Percentiles rank a stretch among this genome's conserved stretches.
These are phyloP conservation scores for Cephalopterus ornatus DNA, from an alignment of 2,113 vertebrate genomes.

Conservation along the genomic window DNA sequence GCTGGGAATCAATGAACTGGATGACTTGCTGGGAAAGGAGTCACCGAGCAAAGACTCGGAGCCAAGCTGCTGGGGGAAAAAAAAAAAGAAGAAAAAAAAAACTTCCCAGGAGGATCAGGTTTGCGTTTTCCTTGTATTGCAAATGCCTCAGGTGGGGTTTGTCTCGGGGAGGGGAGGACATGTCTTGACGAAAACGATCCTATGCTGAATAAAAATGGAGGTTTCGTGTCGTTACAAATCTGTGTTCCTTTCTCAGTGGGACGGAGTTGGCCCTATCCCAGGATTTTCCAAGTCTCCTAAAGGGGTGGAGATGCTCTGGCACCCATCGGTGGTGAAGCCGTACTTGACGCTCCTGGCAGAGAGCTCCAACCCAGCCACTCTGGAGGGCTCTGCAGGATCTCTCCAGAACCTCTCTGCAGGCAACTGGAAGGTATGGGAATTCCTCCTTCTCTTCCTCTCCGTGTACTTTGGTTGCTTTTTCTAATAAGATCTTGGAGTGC, in stretches of 20 bases:
- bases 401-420: slow-evolving; percentile 97
- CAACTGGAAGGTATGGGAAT: slow-evolving; percentile 89
- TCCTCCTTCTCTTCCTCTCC: not conserved
- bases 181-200: not conserved
- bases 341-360: slow-evolving; percentile 95
- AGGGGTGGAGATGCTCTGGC: slow-evolving; percentile 97
- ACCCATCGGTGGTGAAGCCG: slow-evolving; percentile 94
- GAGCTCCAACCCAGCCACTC: slow-evolving; percentile 95
- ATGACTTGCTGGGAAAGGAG: slow-evolving; percentile 87
- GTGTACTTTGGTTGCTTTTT: not conserved
- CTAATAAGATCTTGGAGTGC: not conserved
- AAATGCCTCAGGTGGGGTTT: not conserved
- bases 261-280: slow-evolving; percentile 94
- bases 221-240: not conserved
- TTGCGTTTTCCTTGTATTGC: slow-evolving; percentile 33
- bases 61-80: slow-evolving; percentile 95
- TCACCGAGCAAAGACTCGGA: slow-evolving; percentile 91
- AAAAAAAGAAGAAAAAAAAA: slow-evolving; percentile 97
- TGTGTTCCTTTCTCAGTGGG: slow-evolving; percentile 80
- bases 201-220: not conserved
- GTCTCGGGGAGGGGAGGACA: rapidly evolving
- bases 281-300: slow-evolving; percentile 94
- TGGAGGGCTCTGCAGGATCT: slow-evolving; percentile 95
- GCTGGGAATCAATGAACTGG: slow-evolving; percentile 85
- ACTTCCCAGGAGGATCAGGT: slow-evolving; percentile 88